phyloP scores from a whole-genome alignment of 2,797 vertebrate species.

The Gymnopithys bicolor region DNA sequence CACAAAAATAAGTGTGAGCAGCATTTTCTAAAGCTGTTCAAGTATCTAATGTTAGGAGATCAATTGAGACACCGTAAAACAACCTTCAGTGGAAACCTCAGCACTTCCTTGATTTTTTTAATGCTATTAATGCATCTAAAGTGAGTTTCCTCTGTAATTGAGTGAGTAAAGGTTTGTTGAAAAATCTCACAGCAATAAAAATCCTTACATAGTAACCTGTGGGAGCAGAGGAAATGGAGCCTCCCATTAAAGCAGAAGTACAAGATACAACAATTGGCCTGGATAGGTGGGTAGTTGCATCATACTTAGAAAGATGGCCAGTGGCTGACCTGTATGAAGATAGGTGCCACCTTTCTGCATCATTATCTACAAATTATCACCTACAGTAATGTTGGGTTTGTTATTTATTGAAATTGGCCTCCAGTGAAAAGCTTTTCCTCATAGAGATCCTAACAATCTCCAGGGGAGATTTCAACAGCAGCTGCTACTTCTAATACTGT shows the following conservation, averaged over 20 bases:
- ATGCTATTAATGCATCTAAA: background rate
- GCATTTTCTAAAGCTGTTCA: background rate
- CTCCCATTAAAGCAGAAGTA: background rate
- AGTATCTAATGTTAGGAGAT: background rate
- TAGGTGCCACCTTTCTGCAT: background rate
- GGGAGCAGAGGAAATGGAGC: background rate
- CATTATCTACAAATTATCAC: background rate
- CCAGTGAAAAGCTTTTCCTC: background rate
- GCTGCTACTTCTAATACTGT: slow-evolving; percentile 59
- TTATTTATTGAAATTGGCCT: background rate
- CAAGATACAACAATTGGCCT: background rate
- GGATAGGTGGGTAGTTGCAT: background rate
- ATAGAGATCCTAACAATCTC: slow-evolving; percentile 42
- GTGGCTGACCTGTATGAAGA: background rate
- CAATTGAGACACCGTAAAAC: background rate
- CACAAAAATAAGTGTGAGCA: background rate
- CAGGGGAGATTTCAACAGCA: slow-evolving; percentile 65
- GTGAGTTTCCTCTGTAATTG: background rate
- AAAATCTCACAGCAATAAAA: background rate
- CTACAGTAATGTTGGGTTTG: background rate
- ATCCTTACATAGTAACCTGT: background rate
- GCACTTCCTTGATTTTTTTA: background rate
- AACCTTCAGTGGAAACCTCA: background rate
- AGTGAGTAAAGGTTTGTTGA: background rate
- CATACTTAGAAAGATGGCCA: background rate